Evolutionary conservation across 2,113 vertebrate species (phyloP).

Genomic region (Epinephelus cyanopodus): DNA sequence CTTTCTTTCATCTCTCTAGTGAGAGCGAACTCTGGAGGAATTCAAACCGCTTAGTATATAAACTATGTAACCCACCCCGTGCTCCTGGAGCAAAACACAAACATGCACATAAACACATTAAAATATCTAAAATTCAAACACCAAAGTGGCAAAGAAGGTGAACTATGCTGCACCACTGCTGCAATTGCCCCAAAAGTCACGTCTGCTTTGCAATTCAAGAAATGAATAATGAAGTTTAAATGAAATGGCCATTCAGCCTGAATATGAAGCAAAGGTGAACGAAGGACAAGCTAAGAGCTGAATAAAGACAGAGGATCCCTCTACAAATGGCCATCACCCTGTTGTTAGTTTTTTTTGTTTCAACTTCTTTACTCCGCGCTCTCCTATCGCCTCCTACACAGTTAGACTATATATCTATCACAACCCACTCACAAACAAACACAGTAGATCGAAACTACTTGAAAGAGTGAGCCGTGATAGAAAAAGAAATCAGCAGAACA

Average conservation of each 20-base stretch:
- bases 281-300: constrained; percentile 18
- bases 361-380: constrained; percentile 14
- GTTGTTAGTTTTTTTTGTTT: constrained; percentile 6
- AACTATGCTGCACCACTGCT: neutral
- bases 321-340: constrained; percentile 17
- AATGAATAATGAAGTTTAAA: constrained; percentile 42
- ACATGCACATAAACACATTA: constrained; percentile 26
- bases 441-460: constrained; percentile 43
- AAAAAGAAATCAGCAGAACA: constrained; percentile 41
- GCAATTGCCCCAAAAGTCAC: constrained; percentile 20
- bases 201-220: constrained; percentile 34
- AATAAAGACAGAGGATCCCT: constrained; percentile 22
- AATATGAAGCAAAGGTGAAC: constrained; percentile 33
- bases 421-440: constrained; percentile 56
- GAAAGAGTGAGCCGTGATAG: constrained; percentile 33
- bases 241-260: constrained; percentile 40
- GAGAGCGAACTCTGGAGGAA: constrained; percentile 51
- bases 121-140: constrained; percentile 33
- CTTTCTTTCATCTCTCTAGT: constrained; percentile 71
- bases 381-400: constrained; percentile 21
- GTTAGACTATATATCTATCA: constrained; percentile 39
- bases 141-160: constrained; percentile 4
- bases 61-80: constrained; percentile 26
- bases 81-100: constrained; percentile 35
- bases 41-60: constrained; percentile 54